phyloP scores from a whole-genome alignment of 2,797 vertebrate species.

The Phalanger gymnotis region DNA sequence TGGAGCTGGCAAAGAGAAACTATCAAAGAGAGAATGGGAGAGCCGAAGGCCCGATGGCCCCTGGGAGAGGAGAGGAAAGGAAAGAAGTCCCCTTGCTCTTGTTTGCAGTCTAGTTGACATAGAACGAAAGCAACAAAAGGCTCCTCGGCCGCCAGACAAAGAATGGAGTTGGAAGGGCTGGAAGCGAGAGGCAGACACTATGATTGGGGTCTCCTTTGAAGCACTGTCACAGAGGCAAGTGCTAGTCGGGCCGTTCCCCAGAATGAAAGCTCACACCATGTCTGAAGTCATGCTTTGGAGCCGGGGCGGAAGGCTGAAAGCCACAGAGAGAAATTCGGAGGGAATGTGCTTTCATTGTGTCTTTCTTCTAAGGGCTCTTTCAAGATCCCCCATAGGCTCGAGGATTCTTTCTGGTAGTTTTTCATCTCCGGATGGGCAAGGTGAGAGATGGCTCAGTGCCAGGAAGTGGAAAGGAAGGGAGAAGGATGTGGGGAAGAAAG shows the following conservation, averaged over 20 bases:
- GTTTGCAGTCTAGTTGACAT: background rate
- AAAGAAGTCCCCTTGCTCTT: background rate
- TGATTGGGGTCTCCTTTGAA: background rate
- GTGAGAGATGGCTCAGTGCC: background rate
- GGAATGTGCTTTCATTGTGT: constrained; percentile 6
- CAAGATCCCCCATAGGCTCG: constrained; percentile 3
- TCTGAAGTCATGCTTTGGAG: constrained; percentile 47
- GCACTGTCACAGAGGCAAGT: background rate
- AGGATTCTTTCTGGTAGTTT: constrained; percentile 23
- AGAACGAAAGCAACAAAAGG: background rate
- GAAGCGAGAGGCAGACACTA: background rate
- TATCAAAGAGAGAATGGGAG: background rate
- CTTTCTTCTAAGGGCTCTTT: constrained; percentile 7
- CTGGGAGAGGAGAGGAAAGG: background rate
- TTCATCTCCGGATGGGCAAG: background rate
- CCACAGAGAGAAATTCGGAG: background rate
- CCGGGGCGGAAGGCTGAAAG: background rate
- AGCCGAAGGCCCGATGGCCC: background rate
- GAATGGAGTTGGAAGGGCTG: background rate
- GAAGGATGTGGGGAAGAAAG: background rate
- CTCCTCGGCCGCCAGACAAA: background rate
- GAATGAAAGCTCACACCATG: background rate
- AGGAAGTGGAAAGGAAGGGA: background rate
- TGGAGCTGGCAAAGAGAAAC: background rate
- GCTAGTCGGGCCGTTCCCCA: background rate